Evolutionary conservation across 1,140 invertebrate species (phyloP), one percentile per base, ranked within the genome.

Genomic region (Whitmania pigra): DNA sequence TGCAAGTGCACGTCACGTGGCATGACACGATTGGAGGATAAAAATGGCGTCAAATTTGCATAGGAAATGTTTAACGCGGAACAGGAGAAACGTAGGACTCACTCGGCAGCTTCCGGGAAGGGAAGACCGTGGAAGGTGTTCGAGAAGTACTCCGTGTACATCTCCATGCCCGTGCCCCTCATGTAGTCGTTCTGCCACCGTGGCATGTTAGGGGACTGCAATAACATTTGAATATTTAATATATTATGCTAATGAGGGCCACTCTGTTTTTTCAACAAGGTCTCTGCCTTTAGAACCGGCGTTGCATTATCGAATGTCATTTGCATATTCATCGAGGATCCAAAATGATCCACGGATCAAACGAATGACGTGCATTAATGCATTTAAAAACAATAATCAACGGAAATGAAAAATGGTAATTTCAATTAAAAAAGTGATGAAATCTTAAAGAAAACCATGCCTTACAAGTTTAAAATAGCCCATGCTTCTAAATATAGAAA

Each of bases 111-210:
- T 88, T 98, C 93, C 82, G 95, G 91, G 86, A 99, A 99, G 82
- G 91, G 93, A 92, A 99, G 96, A 85, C 94, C 93, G 84, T 93
- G 94, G 88, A 99, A 99, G 81, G 94, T 94, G 84, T 92, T 91
- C 84, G 94, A 97, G 83, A 99, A 87, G 85, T 94, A 96, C 88
- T 99, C 96, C 82, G 96, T 99, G 87, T 99, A 99, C 96, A 99
- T 99, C 88, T 99, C 96, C 88, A 96, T 98, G 83, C 96, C 96
- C 79, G 97, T 98, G 82, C 97, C 97, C 85, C 97, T 91, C 81
- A 99, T 90, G 87, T 99, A 99, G 88, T 99, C 95, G 86, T 98
- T 97, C 88, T 98, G 94, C 97, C 97, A 99, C 82, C 93, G 90
- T 86, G 95, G 92, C 84, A 93, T 97, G 86, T 97, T 94, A 83